Evolutionary conservation across 2,113 vertebrate species (phyloP).

Genomic region (Toxotes chatareus): DNA sequence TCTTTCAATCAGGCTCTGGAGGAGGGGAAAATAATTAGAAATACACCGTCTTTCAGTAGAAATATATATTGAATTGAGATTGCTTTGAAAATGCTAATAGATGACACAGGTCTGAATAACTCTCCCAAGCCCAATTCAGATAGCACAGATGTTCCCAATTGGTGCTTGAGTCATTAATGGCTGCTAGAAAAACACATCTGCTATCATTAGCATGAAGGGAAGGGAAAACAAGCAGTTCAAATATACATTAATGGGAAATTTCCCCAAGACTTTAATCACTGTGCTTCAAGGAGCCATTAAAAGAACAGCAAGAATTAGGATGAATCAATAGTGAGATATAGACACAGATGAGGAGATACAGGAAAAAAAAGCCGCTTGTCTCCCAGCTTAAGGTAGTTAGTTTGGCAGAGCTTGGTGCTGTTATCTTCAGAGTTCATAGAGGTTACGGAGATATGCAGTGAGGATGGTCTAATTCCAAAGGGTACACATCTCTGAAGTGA

Average conservation of each 20-base stretch:
- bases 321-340: constrained; percentile 60
- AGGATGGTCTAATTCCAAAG: constrained; percentile 27
- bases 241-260: constrained; percentile 63
- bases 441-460: constrained; percentile 46
- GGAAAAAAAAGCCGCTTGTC: neutral
- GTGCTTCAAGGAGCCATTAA: constrained; percentile 54
- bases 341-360: constrained; percentile 20
- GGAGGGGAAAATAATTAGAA: neutral
- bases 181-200: constrained; percentile 69
- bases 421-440: constrained; percentile 46
- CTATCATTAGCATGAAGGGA: constrained; percentile 58
- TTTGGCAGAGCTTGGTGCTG: constrained; percentile 9
- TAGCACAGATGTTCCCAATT: constrained; percentile 71
- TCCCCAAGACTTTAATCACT: constrained; percentile 59
- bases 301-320: constrained; percentile 36
- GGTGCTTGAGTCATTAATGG: constrained; percentile 71
- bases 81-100: constrained; percentile 49
- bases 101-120: constrained; percentile 44
- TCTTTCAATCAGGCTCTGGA: neutral
- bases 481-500: constrained; percentile 32
- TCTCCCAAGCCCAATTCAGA: constrained; percentile 41
- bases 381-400: constrained; percentile 19
- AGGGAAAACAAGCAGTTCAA: constrained; percentile 62
- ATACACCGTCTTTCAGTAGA: neutral
- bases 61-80: constrained; percentile 1